Conservation (phyloP, 2,113 vertebrate species). For the Carassius gibelio region DNA sequence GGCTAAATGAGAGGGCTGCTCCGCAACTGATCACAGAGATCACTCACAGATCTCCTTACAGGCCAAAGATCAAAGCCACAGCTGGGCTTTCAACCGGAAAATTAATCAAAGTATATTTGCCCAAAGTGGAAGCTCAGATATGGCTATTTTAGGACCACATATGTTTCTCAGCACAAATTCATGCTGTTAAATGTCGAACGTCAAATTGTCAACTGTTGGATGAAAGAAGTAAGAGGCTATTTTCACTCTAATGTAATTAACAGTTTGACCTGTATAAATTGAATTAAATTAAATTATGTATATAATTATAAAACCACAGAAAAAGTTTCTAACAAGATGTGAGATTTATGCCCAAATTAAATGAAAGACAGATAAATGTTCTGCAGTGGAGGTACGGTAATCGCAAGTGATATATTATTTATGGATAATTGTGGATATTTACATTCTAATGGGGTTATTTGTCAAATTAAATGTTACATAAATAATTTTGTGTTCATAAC, state of each 20-base stretch:
- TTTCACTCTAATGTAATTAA: not conserved
- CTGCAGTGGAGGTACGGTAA: not conserved
- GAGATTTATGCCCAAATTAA: not conserved
- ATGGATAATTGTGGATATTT: not conserved
- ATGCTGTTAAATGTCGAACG: not conserved
- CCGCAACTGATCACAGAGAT: conserved; percentile 45
- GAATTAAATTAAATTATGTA: not conserved
- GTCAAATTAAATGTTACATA: not conserved
- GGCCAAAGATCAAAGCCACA: conserved; percentile 46
- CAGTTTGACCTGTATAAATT: not conserved
- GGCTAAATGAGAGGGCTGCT: conserved; percentile 37
- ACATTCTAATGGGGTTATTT: not conserved
- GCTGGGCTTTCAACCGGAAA: conserved; percentile 35
- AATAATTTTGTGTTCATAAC: not conserved
- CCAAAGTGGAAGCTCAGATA: conserved; percentile 23
- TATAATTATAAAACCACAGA: not conserved
- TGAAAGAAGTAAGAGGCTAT: not conserved
- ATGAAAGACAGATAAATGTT: not conserved
- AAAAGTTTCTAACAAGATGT: not conserved
- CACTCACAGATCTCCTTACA: conserved; percentile 40
- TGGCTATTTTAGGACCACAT: not conserved
- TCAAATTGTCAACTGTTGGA: not conserved
- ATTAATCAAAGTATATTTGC: conserved; percentile 41
- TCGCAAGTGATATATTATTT: not conserved
- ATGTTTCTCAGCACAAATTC: not conserved